phyloP scores from a whole-genome alignment of 2,113 vertebrate species.

The Grammomys dolichurus region DNA sequence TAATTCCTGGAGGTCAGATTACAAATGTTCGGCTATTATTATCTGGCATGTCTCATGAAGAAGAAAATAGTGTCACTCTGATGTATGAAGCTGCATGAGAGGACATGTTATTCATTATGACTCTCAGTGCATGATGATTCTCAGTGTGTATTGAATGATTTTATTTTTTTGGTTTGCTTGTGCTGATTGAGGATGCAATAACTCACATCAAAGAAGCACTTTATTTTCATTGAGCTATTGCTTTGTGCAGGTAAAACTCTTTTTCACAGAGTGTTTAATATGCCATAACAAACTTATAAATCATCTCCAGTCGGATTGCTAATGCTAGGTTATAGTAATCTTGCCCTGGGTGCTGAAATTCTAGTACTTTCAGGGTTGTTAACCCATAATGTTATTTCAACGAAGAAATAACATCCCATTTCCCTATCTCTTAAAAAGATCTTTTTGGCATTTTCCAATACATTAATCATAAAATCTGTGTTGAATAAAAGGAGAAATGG shows the following conservation, averaged over 20 bases:
- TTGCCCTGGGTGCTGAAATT: slow-evolving; percentile 66
- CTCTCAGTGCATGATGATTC: slow-evolving; percentile 49
- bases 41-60: slow-evolving; percentile 42
- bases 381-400: slow-evolving; percentile 68
- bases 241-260: not conserved
- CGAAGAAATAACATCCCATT: slow-evolving; percentile 68
- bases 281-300: slow-evolving; percentile 63
- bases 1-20: slow-evolving; percentile 41
- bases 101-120: slow-evolving; percentile 37
- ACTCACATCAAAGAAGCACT: slow-evolving; percentile 18
- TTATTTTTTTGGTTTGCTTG: slow-evolving; percentile 21
- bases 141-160: not conserved
- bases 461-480: slow-evolving; percentile 77
- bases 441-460: slow-evolving; percentile 68
- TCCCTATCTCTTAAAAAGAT: slow-evolving; percentile 65
- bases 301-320: slow-evolving; percentile 48
- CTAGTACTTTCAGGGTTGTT: slow-evolving; percentile 57
- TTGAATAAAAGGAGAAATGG: slow-evolving; percentile 72
- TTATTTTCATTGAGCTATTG: slow-evolving; percentile 61
- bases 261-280: slow-evolving; percentile 41
- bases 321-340: slow-evolving; percentile 44
- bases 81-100: not conserved
- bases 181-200: slow-evolving; percentile 50
- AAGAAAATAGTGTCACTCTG: not conserved
- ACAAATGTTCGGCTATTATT: not conserved